Percentiles rank a stretch among this genome's conserved stretches.
Conservation (phyloP, 2,888 invertebrate species). For the Oxystoma pomonae region DNA sequence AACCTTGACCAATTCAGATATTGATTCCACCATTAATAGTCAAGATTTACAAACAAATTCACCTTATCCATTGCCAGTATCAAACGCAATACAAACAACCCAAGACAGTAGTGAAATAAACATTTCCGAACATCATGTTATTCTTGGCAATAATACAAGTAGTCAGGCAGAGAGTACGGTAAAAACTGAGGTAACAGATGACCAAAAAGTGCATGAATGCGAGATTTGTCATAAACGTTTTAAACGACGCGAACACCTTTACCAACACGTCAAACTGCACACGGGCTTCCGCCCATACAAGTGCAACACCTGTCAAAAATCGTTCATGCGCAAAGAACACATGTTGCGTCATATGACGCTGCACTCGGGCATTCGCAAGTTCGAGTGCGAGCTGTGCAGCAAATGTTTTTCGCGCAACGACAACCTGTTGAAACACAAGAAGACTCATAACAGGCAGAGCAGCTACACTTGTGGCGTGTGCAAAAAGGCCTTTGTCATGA, state of each 20-base stretch:
- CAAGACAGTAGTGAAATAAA: conserved; percentile 8
- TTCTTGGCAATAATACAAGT: neutral
- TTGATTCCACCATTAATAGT: conserved; percentile 15
- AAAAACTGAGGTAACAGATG: neutral
- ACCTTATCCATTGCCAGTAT: neutral
- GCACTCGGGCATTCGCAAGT: conserved; percentile 65
- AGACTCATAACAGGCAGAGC: conserved; percentile 54
- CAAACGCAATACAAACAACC: neutral
- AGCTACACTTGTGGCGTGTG: conserved; percentile 63
- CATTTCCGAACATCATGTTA: conserved; percentile 4
- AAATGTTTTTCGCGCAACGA: conserved; percentile 55
- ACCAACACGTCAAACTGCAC: conserved; percentile 64
- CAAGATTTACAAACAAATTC: conserved; percentile 14
- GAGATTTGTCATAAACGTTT: conserved; percentile 61
- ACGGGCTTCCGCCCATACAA: conserved; percentile 64
- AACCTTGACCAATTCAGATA: conserved; percentile 20
- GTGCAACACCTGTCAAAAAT: conserved; percentile 61
- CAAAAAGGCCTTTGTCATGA: conserved; percentile 62
- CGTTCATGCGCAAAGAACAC: conserved; percentile 67
- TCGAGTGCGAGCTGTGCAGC: conserved; percentile 56
- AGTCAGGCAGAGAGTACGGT: neutral
- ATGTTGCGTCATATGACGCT: conserved; percentile 62
- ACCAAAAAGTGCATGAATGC: conserved; percentile 44
- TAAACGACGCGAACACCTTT: conserved; percentile 65
- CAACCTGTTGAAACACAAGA: conserved; percentile 57